Base-by-base conservation (phyloP, 2,797 vertebrate genomes). In the Parotocinclus haroldoi region DNA sequence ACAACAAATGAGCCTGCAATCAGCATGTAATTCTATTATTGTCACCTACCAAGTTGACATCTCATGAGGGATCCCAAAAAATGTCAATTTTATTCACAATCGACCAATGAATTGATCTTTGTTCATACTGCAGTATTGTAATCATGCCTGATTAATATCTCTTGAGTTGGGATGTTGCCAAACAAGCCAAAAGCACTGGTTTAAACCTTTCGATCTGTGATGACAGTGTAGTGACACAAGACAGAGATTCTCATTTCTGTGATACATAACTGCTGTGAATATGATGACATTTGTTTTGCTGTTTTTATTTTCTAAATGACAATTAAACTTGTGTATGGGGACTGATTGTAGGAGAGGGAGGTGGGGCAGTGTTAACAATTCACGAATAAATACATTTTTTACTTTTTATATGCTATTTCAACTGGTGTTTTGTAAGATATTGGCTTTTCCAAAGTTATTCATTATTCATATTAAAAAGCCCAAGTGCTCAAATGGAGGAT, bases 381-480 rank as follows among this genome's bases (percentile, higher is more conserved):
- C 50, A 73, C 40, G 46, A 72, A 76, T 70, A 72, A 69, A 69
- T 61, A 19, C 18, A 58, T 75, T 70, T 66, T 38, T 63, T 62
- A 64, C 42, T 74, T 63, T 69, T 63, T 65, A 61, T 60, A 57
- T 60, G 16, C 55, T 2, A 27, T 63, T 55, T 55, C 42, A 59
- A 48, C 18, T 62, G 60, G 81, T 80, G 82, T 85, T 89, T 84
- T 78, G 74, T 69, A 49, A 58, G 82, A 79, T 42, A 76, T 80
- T 55, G 71, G 44, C 53, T 68, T 42, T 13, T 9, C 74, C 66
- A 80, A 51, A 3, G 18, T 45, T 55, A 71, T 67, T 45, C 52
- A 66, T 67, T 69, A 78, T 73, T 69, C 16, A n/a, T 37, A 67
- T 81, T 76, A 65, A 79, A 80, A 80, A 73, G 19, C 71, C 48